phyloP scores from a whole-genome alignment of 1,140 invertebrate genomes.

The Caerostris darwini region DNA sequence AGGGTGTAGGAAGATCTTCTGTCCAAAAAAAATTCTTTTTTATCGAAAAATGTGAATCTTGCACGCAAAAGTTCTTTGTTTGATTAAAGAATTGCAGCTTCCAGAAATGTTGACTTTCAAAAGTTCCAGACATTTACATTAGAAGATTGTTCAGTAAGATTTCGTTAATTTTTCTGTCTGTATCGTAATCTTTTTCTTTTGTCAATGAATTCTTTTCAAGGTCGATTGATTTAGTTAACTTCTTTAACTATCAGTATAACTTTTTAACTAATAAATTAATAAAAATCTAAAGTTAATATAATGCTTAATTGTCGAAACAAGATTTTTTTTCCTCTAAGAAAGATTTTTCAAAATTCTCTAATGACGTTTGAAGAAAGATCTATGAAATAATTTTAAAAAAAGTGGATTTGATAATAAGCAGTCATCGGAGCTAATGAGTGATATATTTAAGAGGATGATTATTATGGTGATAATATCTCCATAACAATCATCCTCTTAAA shows the following conservation, averaged over 20 bases:
- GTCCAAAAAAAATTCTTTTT: not conserved
- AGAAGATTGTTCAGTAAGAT: not conserved
- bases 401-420: no score
- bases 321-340: no score
- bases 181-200: not conserved
- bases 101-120: slow-evolving; percentile 10
- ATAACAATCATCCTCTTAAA: no score
- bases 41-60: not conserved
- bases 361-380: no score
- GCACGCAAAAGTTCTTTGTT: not conserved
- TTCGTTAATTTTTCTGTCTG: not conserved
- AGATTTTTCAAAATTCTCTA: no score
- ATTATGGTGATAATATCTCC: no score
- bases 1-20: slow-evolving; percentile 13
- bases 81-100: not conserved
- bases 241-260: no score
- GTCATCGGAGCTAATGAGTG: no score
- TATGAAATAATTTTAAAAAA: no score
- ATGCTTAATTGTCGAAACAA: no score
- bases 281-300: not conserved
- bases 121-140: not conserved
- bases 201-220: not conserved
- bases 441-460: no score
- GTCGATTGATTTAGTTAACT: not conserved
- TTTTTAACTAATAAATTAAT: not conserved